Base-by-base conservation (phyloP, 1,140 invertebrate genomes). In the Platorchestia sp. region DNA sequence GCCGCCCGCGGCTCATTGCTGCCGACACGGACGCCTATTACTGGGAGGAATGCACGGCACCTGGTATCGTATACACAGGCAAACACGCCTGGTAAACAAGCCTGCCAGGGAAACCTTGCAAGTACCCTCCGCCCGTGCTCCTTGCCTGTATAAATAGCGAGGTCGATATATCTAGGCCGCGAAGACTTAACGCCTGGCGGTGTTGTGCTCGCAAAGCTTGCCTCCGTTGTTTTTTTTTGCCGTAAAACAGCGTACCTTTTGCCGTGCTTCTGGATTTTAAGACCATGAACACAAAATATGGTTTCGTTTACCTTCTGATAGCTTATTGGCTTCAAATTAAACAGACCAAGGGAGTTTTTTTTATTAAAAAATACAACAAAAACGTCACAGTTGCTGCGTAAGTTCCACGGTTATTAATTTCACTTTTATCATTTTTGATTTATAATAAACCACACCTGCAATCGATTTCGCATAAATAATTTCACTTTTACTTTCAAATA, bases 31-130 rank as follows among this genome's bases (percentile, higher is more conserved):
- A 75, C 36, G 59, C 59, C 27, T 75, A 36, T 75, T 75, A 75
- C 59, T 75, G 59, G 59, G 59, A 75, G 59, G 59, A 75, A 75
- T 75, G 59, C 59, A 75, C 59, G 59, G 59, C 59, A 75, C 59
- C 59, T 75, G 59, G 59, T 75, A 75, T 75, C 59, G 59, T 75
- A 75, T 75, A 75, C 59, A 75, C 59, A 75, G 59, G 59, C 59
- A 75, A 75, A 75, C 59, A 75, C 59, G 59, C 27, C 59, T 75
- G 27, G 59, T 75, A 75, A 75, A 75, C 59, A 75, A 19, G 59
- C 59, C 27, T 75, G 59, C 59, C 59, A 75, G 59, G 59, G 59
- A 75, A 75, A 75, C 59, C 59, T 75, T 75, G 59, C 27, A 75
- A 75, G 59, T 75, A 75, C 59, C 59, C 59, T 75, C 59, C 27